These are phyloP conservation scores for Orgyia antiqua DNA, from an alignment of 2,888 invertebrate genomes.

Conservation along the genomic window DNA sequence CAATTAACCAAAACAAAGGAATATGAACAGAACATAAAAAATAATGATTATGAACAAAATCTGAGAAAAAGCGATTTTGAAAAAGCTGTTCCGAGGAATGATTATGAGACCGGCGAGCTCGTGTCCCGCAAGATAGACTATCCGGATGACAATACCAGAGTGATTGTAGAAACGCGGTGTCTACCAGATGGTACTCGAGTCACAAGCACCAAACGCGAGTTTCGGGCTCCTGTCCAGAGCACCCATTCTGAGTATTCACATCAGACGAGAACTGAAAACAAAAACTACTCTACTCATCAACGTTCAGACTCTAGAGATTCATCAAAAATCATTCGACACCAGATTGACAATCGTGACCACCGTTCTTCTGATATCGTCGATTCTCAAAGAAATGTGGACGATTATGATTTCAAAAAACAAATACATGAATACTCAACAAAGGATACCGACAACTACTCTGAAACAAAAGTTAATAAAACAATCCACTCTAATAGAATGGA, in stretches of 20 bases:
- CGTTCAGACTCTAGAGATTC: constrained; percentile 42
- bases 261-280: constrained; percentile 44
- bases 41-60: constrained; percentile 21
- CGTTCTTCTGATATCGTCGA: constrained; percentile 47
- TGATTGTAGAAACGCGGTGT: constrained; percentile 82
- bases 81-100: constrained; percentile 33
- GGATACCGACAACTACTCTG: constrained; percentile 6
- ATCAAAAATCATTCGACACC: constrained; percentile 37
- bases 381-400: constrained; percentile 54
- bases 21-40: constrained; percentile 37
- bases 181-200: constrained; percentile 82
- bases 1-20: constrained; percentile 34
- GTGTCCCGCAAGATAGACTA: constrained; percentile 79
- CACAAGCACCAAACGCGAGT: constrained; percentile 83
- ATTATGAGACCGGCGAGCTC: constrained; percentile 60
- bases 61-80: constrained; percentile 25
- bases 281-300: constrained; percentile 43
- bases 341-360: constrained; percentile 35
- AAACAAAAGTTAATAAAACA: background rate
- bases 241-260: constrained; percentile 52
- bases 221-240: constrained; percentile 59
- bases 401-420: constrained; percentile 46
- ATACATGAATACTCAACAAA: constrained; percentile 25
- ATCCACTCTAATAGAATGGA: constrained; percentile 3
- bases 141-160: constrained; percentile 82